Evolutionary conservation across 1,140 invertebrate species (phyloP).

Genomic region (fruit fly (Drosophila melanogaster)): DNA sequence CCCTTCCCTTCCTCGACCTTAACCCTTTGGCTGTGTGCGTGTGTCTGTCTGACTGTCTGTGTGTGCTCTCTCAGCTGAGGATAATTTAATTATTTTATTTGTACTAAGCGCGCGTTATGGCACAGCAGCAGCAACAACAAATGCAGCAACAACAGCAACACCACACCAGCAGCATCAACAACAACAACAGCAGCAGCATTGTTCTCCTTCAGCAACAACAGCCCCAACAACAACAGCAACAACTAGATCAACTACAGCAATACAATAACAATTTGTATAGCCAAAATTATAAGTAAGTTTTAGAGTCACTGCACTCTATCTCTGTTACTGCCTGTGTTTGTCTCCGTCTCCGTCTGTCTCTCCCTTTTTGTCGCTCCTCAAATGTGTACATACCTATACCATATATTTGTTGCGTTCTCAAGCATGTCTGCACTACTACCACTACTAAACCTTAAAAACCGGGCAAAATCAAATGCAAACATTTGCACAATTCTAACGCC

Average conservation of each 20-base stretch:
- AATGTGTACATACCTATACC: background rate
- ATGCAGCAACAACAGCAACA: conserved; percentile 37
- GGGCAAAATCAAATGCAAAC: conserved; percentile 31
- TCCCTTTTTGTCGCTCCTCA: conserved; percentile 2
- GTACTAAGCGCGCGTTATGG: conserved; percentile 73
- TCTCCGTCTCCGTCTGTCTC: conserved; percentile 8
- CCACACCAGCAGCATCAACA: conserved; percentile 42
- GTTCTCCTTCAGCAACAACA: conserved; percentile 48
- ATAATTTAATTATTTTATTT: conserved; percentile 67
- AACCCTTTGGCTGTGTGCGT: conserved; percentile 18
- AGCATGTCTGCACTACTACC: conserved; percentile 17
- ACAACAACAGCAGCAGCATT: conserved; percentile 53
- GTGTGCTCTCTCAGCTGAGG: conserved; percentile 35
- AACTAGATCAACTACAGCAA: conserved; percentile 64
- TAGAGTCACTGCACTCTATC: conserved; percentile 50
- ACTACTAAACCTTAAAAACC: conserved; percentile 18
- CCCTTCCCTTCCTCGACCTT: background rate
- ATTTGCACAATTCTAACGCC: conserved; percentile 23
- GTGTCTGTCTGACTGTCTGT: conserved; percentile 25
- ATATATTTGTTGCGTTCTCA: conserved; percentile 13
- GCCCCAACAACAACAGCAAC: conserved; percentile 46
- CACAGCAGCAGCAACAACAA: conserved; percentile 72
- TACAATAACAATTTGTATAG: conserved; percentile 80
- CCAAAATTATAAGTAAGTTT: conserved; percentile 78
- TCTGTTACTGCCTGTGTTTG: conserved; percentile 10